Evolutionary conservation across 1,140 invertebrate genomes (phyloP).

Genomic region (Cephus cinctus): DNA sequence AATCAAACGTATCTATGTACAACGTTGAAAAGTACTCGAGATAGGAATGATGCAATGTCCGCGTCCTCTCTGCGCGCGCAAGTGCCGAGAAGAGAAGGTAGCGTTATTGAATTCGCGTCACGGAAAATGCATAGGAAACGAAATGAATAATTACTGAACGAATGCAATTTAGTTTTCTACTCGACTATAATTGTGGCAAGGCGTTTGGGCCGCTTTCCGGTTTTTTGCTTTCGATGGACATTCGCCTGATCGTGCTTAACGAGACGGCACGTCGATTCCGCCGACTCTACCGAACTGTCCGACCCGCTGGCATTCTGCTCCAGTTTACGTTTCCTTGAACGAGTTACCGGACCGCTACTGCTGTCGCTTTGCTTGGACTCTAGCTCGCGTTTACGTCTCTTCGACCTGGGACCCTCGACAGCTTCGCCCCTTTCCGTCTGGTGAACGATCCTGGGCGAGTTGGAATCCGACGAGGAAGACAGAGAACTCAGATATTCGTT

Average conservation of each 20-base stretch:
- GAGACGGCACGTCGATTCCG: neutral
- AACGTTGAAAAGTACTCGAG: slow-evolving; percentile 30
- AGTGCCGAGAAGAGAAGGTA: slow-evolving; percentile 5
- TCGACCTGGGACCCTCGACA: slow-evolving; percentile 9
- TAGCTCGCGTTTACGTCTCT: slow-evolving; percentile 16
- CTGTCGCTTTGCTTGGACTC: slow-evolving; percentile 5
- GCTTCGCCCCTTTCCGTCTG: slow-evolving; percentile 9
- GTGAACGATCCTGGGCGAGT: slow-evolving; percentile 28
- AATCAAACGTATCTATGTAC: slow-evolving; percentile 26
- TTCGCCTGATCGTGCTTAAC: slow-evolving; percentile 24
- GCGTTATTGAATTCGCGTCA: slow-evolving; percentile 19
- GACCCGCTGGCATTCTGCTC: slow-evolving; percentile 22
- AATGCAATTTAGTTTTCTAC: slow-evolving; percentile 20
- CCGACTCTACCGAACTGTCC: slow-evolving; percentile 24
- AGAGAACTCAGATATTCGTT: slow-evolving; percentile 58
- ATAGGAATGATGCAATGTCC: slow-evolving; percentile 40
- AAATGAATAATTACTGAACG: slow-evolving; percentile 15
- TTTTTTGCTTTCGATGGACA: slow-evolving; percentile 37
- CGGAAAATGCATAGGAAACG: slow-evolving; percentile 31
- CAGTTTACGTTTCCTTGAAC: slow-evolving; percentile 39
- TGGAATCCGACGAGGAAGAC: slow-evolving; percentile 50
- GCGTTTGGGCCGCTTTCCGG: slow-evolving; percentile 37
- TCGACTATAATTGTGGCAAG: slow-evolving; percentile 31
- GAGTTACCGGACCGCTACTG: slow-evolving; percentile 34
- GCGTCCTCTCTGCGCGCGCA: too few species aligned